Percentiles rank a stretch among this genome's conserved stretches.
Evolutionary conservation across 2,113 vertebrate genomes (phyloP).

Genomic region (Tachysurus vachellii): DNA sequence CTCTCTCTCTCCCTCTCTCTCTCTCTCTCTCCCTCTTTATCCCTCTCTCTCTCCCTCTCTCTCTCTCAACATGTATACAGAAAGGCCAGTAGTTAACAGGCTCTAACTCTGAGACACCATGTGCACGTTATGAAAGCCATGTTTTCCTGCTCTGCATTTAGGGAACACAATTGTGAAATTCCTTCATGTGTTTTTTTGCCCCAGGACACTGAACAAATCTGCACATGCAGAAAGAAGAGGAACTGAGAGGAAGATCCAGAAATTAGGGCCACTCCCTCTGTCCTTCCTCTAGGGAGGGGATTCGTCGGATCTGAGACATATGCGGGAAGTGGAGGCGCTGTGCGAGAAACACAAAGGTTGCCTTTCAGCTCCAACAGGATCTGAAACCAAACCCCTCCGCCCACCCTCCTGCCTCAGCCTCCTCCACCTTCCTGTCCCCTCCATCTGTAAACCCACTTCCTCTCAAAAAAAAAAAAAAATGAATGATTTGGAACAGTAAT

Average conservation of each 20-base stretch:
- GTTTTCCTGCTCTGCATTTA: not conserved
- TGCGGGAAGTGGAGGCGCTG: constrained; percentile 48
- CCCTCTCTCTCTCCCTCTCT: too few relatives aligned
- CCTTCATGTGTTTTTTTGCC: constrained; percentile 27
- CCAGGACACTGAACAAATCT: constrained; percentile 45
- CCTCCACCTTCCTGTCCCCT: constrained; percentile 30
- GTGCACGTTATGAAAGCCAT: constrained; percentile 19
- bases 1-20: not conserved
- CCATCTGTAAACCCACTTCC: constrained; percentile 37
- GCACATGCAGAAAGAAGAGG: constrained; percentile 42
- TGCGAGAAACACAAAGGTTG: constrained; percentile 53
- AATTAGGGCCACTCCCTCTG: constrained; percentile 43
- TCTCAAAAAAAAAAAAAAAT: constrained; percentile 9
- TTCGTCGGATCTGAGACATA: constrained; percentile 38
- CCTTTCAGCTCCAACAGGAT: constrained; percentile 50
- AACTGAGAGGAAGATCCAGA: constrained; percentile 6
- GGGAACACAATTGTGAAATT: constrained; percentile 42
- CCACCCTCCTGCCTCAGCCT: constrained; percentile 13
- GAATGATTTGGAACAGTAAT: not conserved
- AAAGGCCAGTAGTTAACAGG: not conserved
- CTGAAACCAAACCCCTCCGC: constrained; percentile 25
- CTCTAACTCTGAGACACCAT: not conserved
- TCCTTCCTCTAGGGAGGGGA: not conserved
- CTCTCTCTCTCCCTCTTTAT: not conserved
- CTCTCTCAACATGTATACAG: not conserved